These are phyloP conservation scores for Bovichtus diacanthus DNA, from an alignment of 2,797 vertebrate genomes.

Conservation along the genomic window DNA sequence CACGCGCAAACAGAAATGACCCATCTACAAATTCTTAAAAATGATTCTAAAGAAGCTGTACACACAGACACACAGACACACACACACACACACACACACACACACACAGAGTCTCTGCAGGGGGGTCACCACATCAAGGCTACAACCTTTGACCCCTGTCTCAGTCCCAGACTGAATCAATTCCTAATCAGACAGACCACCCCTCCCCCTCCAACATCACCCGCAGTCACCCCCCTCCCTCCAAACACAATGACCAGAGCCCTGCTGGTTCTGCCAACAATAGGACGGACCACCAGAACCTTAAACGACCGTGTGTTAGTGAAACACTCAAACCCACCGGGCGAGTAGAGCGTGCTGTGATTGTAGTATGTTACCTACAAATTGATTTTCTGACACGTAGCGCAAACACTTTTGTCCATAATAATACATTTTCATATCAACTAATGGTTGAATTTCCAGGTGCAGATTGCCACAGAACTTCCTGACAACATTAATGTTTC, in stretches of 20 bases:
- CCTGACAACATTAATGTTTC: too few relatives aligned
- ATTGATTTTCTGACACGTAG: too few relatives aligned
- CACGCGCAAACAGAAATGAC: background rate
- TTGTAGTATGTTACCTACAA: too few relatives aligned
- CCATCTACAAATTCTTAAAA: background rate
- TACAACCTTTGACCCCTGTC: constrained; percentile 75
- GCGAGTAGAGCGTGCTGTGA: too few relatives aligned
- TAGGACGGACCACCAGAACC: constrained; percentile 49
- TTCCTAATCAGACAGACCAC: constrained; percentile 79
- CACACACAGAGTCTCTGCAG: constrained; percentile 33
- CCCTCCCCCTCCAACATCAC: constrained; percentile 16
- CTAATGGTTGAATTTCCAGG: too few relatives aligned
- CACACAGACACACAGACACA: constrained; percentile 26
- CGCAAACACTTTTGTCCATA: too few relatives aligned
- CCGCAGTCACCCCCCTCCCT: constrained; percentile 4
- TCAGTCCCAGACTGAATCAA: constrained; percentile 82
- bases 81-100: constrained; percentile 17
- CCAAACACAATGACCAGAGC: constrained; percentile 69
- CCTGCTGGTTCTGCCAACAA: constrained; percentile 66
- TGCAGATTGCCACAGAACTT: too few relatives aligned
- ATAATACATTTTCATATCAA: too few relatives aligned
- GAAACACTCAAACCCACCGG: too few relatives aligned
- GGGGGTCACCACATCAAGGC: constrained; percentile 70
- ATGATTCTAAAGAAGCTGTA: background rate
- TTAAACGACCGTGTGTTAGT: constrained; percentile 31